phyloP scores from a whole-genome alignment of 2,888 invertebrate species.

The Carpatolechia fugitivella region DNA sequence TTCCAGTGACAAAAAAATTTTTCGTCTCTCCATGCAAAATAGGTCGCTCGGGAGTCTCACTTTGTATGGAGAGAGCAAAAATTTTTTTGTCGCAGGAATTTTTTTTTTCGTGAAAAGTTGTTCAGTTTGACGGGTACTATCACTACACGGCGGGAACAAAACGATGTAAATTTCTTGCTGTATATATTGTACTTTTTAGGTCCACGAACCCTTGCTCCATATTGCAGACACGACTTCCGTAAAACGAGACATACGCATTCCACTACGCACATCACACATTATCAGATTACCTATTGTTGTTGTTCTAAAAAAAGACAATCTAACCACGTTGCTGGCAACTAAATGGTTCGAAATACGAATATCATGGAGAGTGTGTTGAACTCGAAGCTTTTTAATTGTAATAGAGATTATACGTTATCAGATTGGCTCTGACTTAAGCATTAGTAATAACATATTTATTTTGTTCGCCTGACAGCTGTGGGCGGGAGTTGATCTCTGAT shows the following conservation, averaged over 20 bases:
- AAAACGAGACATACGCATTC: slow-evolving; percentile 32
- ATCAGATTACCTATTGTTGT: slow-evolving; percentile 4
- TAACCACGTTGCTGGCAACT: slow-evolving; percentile 25
- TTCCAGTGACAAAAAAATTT: too few species aligned
- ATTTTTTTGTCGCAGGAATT: too few species aligned
- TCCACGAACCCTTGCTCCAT: slow-evolving; percentile 16
- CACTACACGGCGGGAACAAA: too few species aligned
- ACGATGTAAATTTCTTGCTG: too few species aligned
- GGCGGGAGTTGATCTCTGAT: slow-evolving; percentile 66
- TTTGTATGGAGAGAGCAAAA: too few species aligned
- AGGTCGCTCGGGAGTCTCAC: too few species aligned
- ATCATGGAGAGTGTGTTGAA: slow-evolving; percentile 47
- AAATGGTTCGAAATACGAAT: slow-evolving; percentile 35
- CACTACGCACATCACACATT: background rate
- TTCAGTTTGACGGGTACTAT: too few species aligned
- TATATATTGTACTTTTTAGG: too few species aligned
- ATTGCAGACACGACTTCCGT: slow-evolving; percentile 32
- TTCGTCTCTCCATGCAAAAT: too few species aligned
- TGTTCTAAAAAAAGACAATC: slow-evolving; percentile 10
- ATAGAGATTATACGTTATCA: slow-evolving; percentile 74
- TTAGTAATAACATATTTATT: slow-evolving; percentile 78
- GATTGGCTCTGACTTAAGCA: slow-evolving; percentile 64
- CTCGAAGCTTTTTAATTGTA: slow-evolving; percentile 73
- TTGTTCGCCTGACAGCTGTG: slow-evolving; percentile 74
- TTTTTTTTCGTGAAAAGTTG: too few species aligned